Percentiles rank a stretch among this genome's conserved stretches.
Conservation (phyloP, 2,888 invertebrate species). For the Chloroclysta siterata region DNA sequence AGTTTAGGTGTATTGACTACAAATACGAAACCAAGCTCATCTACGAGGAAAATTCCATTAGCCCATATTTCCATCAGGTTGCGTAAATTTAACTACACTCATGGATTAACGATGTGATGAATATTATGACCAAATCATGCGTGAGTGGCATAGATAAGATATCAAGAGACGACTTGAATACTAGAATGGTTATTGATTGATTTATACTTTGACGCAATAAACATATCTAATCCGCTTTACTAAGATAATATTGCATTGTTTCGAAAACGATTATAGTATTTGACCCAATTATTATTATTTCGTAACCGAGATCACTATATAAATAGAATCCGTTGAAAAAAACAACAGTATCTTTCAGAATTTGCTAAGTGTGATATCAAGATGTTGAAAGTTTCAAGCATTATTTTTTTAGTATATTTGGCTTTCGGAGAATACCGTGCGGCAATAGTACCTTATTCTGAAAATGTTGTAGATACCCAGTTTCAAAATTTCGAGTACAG, state of each 20-base stretch:
- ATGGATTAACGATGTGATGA: slow-evolving; percentile 47
- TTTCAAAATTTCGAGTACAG: slow-evolving; percentile 3
- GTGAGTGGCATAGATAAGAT: slow-evolving; percentile 45
- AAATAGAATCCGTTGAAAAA: slow-evolving; percentile 17
- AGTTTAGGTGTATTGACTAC: no score
- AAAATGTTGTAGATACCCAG: slow-evolving; percentile 17
- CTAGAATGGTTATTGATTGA: slow-evolving; percentile 33
- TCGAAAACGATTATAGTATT: slow-evolving; percentile 32
- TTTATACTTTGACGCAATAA: slow-evolving; percentile 28
- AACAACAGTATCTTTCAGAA: slow-evolving; percentile 24
- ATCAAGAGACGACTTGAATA: slow-evolving; percentile 38
- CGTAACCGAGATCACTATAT: slow-evolving; percentile 36
- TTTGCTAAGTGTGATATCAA: slow-evolving; percentile 14
- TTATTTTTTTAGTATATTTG: slow-evolving; percentile 31
- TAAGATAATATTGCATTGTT: slow-evolving; percentile 34
- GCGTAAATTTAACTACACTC: slow-evolving; percentile 43
- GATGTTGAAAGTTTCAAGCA: slow-evolving; percentile 40
- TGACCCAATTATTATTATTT: slow-evolving; percentile 41
- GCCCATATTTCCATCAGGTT: slow-evolving; percentile 30
- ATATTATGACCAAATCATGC: slow-evolving; percentile 46
- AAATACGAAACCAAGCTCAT: slow-evolving; percentile 2
- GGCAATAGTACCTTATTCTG: slow-evolving; percentile 22
- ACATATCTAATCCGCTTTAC: slow-evolving; percentile 33
- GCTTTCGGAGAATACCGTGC: slow-evolving; percentile 25
- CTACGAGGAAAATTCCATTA: slow-evolving; percentile 41